A percentile compares a stretch with the other conserved stretches of the same genome.
These are phyloP conservation scores for Cephalophus harveyi DNA, from an alignment of 2,113 vertebrate genomes.

Conservation along the genomic window DNA sequence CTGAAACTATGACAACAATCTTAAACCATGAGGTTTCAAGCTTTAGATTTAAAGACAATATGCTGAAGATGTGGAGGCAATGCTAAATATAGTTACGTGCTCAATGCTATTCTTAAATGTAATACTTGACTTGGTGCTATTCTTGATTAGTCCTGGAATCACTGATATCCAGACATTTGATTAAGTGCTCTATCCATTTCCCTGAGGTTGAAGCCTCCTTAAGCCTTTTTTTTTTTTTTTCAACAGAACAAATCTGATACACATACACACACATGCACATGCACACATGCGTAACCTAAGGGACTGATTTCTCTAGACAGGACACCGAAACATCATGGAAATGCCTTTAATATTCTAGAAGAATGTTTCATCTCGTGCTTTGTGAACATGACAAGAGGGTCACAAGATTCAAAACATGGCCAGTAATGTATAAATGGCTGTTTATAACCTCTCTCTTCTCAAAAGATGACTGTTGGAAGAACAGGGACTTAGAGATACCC, in stretches of 20 bases:
- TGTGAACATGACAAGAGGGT: neutral
- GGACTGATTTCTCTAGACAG: neutral
- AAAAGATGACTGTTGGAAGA: neutral
- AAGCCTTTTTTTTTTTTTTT: neutral
- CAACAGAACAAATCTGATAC: neutral
- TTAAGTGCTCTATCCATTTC: neutral
- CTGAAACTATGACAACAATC: neutral
- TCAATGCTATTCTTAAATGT: neutral
- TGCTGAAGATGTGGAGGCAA: neutral
- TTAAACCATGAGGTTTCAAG: neutral
- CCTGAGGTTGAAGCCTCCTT: neutral
- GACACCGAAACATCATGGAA: neutral
- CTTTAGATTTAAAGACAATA: neutral
- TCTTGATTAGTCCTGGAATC: neutral
- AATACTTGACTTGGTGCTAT: neutral
- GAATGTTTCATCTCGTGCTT: neutral
- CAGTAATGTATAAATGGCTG: neutral
- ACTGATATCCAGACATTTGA: too few relatives aligned
- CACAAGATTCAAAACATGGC: neutral
- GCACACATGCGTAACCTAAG: neutral
- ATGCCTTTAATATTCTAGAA: neutral
- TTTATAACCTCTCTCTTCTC: neutral
- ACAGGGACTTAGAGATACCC: neutral
- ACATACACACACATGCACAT: fast-evolving
- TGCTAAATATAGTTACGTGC: neutral